Conservation (phyloP, 2,888 invertebrate genomes). For the Pollenia angustigena region DNA sequence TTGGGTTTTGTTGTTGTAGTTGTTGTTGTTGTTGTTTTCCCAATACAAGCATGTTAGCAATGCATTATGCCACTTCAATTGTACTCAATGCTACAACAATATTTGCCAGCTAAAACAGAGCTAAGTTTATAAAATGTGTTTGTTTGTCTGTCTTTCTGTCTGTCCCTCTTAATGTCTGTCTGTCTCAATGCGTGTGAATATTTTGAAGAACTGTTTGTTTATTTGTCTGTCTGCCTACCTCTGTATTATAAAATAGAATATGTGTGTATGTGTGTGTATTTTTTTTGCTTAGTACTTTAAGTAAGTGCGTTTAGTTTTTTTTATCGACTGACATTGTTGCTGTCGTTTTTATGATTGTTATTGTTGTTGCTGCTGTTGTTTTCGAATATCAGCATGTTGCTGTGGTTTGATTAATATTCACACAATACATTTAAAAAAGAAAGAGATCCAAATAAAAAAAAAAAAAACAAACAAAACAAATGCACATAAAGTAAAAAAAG, state of each 20-base stretch:
- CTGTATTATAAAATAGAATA: not conserved
- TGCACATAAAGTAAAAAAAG: conserved; percentile 3
- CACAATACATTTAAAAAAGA: conserved; percentile 37
- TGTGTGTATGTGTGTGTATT: not conserved
- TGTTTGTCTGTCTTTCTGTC: conserved; percentile 1
- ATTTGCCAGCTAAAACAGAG: conserved; percentile 22
- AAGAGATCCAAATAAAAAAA: conserved; percentile 25
- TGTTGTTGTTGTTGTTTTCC: conserved; percentile 35
- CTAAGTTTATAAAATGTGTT: not conserved
- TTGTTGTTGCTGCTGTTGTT: conserved; percentile 19
- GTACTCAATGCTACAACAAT: conserved; percentile 16
- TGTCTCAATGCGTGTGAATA: conserved; percentile 50
- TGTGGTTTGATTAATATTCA: conserved; percentile 70
- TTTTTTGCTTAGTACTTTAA: not conserved
- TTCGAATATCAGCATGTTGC: conserved; percentile 53
- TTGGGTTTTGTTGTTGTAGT: conserved; percentile 36
- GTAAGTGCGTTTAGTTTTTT: conserved; percentile 11
- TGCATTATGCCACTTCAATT: conserved; percentile 60
- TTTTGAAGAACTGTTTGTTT: conserved; percentile 39
- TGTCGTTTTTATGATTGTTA: not conserved
- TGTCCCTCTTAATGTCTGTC: not conserved
- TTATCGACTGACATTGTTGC: conserved; percentile 31
- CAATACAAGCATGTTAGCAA: conserved; percentile 46
- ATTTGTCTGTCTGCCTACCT: not conserved
- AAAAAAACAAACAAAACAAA: conserved; percentile 24